Conservation (phyloP, 2,888 invertebrate genomes). For the Balanococcus diminutus region DNA sequence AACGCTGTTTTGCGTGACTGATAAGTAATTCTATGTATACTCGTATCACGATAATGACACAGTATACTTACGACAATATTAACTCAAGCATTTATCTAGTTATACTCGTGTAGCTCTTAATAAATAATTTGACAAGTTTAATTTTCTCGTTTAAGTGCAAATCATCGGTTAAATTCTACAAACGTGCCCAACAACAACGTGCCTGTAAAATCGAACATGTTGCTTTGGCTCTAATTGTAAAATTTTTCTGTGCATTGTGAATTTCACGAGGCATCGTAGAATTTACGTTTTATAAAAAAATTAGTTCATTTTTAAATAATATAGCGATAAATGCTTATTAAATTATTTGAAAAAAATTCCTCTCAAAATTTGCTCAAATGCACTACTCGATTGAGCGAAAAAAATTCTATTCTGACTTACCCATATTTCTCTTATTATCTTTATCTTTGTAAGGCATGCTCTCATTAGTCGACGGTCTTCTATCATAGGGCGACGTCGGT, state of each 20-base stretch:
- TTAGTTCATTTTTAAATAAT: no score
- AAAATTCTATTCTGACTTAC: neutral
- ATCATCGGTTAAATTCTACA: neutral
- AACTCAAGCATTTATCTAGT: neutral
- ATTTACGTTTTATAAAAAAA: no score
- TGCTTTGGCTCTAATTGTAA: neutral
- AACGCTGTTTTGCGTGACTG: neutral
- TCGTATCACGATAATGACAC: neutral
- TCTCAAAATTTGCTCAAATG: neutral
- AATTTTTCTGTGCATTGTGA: neutral
- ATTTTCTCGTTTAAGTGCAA: neutral
- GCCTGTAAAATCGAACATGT: neutral
- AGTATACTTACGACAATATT: neutral
- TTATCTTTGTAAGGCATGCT: conserved; percentile 10
- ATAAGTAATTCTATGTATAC: neutral
- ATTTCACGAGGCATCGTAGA: no score
- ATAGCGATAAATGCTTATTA: no score
- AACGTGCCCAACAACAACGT: no score
- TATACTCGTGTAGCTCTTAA: no score
- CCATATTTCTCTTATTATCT: conserved; percentile 4
- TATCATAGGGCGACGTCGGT: conserved; percentile 23
- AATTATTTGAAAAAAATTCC: no score
- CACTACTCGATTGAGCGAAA: neutral
- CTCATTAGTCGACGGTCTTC: conserved; percentile 48
- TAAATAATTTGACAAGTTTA: neutral